phyloP scores from a whole-genome alignment of 2,888 invertebrate species.

The Pandemis heparana region DNA sequence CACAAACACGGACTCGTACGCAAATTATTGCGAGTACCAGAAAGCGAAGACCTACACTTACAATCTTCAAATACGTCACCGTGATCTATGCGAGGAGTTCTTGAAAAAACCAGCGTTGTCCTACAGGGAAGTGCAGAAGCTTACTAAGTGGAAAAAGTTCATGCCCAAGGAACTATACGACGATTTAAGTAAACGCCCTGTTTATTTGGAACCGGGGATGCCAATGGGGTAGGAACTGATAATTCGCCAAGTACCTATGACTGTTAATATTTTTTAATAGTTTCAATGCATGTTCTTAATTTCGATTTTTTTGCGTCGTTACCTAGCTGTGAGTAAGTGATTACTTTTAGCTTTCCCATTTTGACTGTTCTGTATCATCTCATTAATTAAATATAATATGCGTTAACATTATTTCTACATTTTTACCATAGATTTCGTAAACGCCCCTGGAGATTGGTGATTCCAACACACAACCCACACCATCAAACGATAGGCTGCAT shows the following conservation, averaged over 20 bases:
- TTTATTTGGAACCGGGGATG: neutral
- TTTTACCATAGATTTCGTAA: neutral
- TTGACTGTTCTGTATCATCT: neutral
- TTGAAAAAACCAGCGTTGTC: conserved; percentile 17
- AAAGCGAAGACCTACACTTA: conserved; percentile 37
- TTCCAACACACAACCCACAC: conserved; percentile 17
- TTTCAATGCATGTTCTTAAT: neutral
- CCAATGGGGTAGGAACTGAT: neutral
- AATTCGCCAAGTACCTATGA: neutral
- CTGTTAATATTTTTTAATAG: neutral
- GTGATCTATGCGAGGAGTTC: conserved; percentile 19
- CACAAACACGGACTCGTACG: conserved; percentile 49
- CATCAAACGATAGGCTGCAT: conserved; percentile 1
- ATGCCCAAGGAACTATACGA: conserved; percentile 29
- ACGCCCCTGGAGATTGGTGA: neutral
- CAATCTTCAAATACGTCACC: conserved; percentile 11
- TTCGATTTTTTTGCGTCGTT: neutral
- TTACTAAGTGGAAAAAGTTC: conserved; percentile 23
- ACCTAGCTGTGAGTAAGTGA: neutral
- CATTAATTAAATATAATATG: neutral
- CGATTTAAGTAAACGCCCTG: conserved; percentile 14
- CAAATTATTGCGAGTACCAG: conserved; percentile 49
- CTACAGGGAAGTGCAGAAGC: conserved; percentile 19
- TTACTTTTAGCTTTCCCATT: neutral
- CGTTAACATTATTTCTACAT: neutral